Evolutionary conservation across 2,797 vertebrate genomes (phyloP).

Genomic region (Chelidonichthys spinosus): DNA sequence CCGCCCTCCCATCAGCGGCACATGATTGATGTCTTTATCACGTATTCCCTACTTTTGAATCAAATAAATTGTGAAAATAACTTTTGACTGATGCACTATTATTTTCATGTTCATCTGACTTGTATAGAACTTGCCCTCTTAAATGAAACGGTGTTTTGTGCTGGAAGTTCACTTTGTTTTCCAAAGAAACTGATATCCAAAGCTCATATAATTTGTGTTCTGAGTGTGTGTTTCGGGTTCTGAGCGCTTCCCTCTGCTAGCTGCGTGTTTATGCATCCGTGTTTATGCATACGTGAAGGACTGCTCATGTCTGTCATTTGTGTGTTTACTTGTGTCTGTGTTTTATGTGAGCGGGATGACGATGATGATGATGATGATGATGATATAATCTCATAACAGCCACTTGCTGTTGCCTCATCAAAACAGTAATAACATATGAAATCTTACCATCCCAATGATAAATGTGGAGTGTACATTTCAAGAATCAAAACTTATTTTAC

Average conservation of each 20-base stretch:
- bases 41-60: neutral
- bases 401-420: neutral
- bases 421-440: constrained; percentile 21
- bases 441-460: neutral
- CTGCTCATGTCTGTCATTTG: constrained; percentile 20
- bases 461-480: too few species aligned
- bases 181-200: constrained; percentile 14
- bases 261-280: constrained; percentile 55
- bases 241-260: constrained; percentile 36
- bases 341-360: constrained; percentile 14
- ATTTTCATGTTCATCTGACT: constrained; percentile 6
- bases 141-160: constrained; percentile 17
- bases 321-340: neutral
- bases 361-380: constrained; percentile 15
- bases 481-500: too few species aligned
- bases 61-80: neutral
- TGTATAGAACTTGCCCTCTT: constrained; percentile 1
- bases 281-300: constrained; percentile 36
- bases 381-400: constrained; percentile 6
- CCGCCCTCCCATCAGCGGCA: constrained; percentile 32
- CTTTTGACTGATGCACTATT: neutral
- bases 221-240: constrained; percentile 27
- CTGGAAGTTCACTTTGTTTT: constrained; percentile 26
- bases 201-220: constrained; percentile 18
- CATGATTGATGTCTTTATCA: constrained; percentile 46